A percentile compares a stretch with the other conserved stretches of the same genome.
Conservation (phyloP, 2,888 invertebrate genomes). For the Hemithea aestivaria region DNA sequence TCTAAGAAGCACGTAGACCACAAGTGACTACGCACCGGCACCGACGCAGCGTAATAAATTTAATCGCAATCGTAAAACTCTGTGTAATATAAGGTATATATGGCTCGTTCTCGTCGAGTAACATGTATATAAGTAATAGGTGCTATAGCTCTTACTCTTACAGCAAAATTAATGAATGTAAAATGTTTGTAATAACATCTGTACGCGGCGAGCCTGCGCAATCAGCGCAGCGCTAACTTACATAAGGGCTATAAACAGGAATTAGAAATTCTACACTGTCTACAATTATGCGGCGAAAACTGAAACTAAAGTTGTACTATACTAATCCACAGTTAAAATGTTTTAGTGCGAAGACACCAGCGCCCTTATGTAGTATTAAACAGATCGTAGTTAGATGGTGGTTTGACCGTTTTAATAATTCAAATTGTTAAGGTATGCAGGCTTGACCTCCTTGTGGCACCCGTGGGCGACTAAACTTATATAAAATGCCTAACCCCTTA, state of each 20-base stretch:
- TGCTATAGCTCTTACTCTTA: constrained; percentile 1
- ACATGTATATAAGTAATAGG: no score
- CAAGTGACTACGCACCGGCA: no score
- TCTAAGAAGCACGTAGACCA: no score
- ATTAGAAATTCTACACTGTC: constrained; percentile 11
- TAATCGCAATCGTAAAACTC: constrained; percentile 10
- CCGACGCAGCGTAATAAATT: constrained; percentile 11
- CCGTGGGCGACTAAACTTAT: neutral
- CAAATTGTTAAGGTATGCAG: neutral
- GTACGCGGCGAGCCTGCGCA: constrained; percentile 1
- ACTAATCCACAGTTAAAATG: no score
- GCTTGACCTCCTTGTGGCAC: neutral
- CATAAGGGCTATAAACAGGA: constrained; percentile 6
- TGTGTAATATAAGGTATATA: constrained; percentile 6
- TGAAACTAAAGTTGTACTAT: no score
- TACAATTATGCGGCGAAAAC: no score
- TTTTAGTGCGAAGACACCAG: no score
- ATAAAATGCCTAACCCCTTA: constrained; percentile 1
- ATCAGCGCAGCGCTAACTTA: constrained; percentile 1
- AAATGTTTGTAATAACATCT: neutral
- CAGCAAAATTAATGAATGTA: neutral
- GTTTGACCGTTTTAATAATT: constrained; percentile 8
- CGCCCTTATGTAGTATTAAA: no score
- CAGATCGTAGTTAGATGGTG: neutral
- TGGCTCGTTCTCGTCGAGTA: no score